Base-by-base conservation (phyloP, 2,888 invertebrate genomes). In the Tiliacea aurago region DNA sequence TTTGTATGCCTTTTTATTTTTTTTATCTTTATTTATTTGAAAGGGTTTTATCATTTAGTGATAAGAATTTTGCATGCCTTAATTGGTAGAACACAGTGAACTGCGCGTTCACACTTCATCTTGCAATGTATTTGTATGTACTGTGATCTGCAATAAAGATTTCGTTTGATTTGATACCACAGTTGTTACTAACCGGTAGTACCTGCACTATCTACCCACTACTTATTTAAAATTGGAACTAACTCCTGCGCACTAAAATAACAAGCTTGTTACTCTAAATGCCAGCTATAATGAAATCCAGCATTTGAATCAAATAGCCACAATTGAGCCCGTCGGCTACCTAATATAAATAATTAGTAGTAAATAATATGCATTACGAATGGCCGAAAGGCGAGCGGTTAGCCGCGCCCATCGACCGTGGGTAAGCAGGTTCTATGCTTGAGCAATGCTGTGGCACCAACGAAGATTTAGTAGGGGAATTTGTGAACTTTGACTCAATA, bases 391-490 rank as follows among this genome's bases (percentile, higher is more conserved):
- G 83, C 78, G 70, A 76, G 71, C 66, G 41, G 62, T 43, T 23
- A 49, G 73, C 81, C 85, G 81, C 84, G 70, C 85, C 86, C 73
- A 70, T 53, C 56, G 61, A 20, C 51, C 71, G 70, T 59, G 53
- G 83, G 80, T 65, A 70, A 61, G 70, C 84, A 66, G 68, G 80
- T 80, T 80, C 71, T 20, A 49, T 56, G 51, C 65, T 83, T 81
- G 65, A 51, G 84, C 71, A 81, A 81, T 49, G 55, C 45, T n/a
- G 45, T 68, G 65, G 59, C 86, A 81, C 72, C 55, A 67, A 62
- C 73, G 74, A 85, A 86, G 85, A 86, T 86, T 80, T 85, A 86
- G 23, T 74, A 28, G 37, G 47, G 70, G 68, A 67, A 65, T 71
- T 85, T 41, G 68, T 80, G 66, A 81, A 73, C 66, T 75, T 73